Evolutionary conservation across 2,888 invertebrate species (phyloP).

Genomic region (Limnephilus rhombicus): DNA sequence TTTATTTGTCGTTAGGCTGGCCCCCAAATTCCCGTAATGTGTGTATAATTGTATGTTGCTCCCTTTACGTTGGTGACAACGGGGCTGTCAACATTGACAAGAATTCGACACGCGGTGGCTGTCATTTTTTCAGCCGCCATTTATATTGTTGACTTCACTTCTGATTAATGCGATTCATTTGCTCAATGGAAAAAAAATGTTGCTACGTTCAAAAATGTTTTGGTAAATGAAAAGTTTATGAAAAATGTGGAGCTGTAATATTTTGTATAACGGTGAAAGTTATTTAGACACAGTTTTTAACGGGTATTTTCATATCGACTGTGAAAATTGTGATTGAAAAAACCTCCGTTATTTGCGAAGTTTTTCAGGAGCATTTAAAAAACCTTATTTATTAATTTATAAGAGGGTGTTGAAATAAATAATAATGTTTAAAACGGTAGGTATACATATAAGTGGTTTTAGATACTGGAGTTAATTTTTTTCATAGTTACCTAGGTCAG

Average conservation of each 20-base stretch:
- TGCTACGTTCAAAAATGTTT: neutral
- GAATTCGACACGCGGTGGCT: constrained; percentile 25
- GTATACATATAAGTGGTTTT: too few species aligned
- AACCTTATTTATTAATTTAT: neutral
- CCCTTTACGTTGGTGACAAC: constrained; percentile 46
- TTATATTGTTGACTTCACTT: constrained; percentile 16
- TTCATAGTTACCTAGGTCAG: too few species aligned
- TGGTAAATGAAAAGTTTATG: neutral
- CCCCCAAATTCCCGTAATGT: constrained; percentile 43
- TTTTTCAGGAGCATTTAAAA: neutral
- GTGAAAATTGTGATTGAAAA: neutral
- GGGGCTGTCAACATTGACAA: constrained; percentile 45
- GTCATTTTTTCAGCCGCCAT: neutral
- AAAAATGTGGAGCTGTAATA: neutral
- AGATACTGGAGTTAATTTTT: too few species aligned
- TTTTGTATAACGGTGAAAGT: neutral
- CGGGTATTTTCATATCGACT: neutral
- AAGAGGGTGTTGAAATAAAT: neutral
- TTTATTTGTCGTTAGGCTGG: constrained; percentile 22
- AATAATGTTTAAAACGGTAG: too few species aligned
- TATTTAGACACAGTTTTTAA: neutral
- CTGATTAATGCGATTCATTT: constrained; percentile 23
- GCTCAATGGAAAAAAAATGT: neutral
- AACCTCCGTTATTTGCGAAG: neutral
- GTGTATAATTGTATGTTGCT: constrained; percentile 49